A percentile compares a stretch with the other conserved stretches of the same genome.
These are phyloP conservation scores for Hydrozoanthus gracilis DNA, from an alignment of 92 coral and sea anemone genomes.

Conservation along the genomic window DNA sequence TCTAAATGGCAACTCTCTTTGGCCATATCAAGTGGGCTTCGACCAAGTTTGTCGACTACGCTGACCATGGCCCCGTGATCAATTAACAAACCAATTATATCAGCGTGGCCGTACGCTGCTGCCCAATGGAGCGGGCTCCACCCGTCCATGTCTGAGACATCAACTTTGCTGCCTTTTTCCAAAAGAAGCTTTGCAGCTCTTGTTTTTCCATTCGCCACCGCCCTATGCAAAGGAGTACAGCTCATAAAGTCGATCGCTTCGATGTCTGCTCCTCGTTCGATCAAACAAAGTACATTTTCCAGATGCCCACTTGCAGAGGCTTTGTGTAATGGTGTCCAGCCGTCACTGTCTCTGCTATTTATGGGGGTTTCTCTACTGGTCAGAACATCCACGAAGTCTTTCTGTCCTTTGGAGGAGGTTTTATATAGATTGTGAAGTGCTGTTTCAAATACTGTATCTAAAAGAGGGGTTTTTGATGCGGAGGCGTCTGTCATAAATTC, in stretches of 20 bases:
- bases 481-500: no score
- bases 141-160: background rate
- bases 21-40: background rate
- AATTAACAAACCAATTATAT: background rate
- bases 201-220: background rate
- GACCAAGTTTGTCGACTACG: background rate
- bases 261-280: slow-evolving; percentile 3
- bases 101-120: background rate
- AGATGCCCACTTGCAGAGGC: no score
- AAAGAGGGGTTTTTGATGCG: no score
- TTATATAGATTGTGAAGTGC: no score
- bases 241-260: background rate
- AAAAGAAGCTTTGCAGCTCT: background rate
- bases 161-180: background rate
- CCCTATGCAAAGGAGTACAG: slow-evolving; percentile 4
- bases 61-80: background rate
- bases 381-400: no score
- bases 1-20: background rate
- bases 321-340: no score
- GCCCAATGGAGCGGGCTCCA: slow-evolving; percentile 15
- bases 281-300: slow-evolving; percentile 8
- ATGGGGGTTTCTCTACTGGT: no score
- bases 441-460: no score
- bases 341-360: no score
- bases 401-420: no score